Conservation (phyloP, 2,113 vertebrate species). For the Rhagologus leucostigma region DNA sequence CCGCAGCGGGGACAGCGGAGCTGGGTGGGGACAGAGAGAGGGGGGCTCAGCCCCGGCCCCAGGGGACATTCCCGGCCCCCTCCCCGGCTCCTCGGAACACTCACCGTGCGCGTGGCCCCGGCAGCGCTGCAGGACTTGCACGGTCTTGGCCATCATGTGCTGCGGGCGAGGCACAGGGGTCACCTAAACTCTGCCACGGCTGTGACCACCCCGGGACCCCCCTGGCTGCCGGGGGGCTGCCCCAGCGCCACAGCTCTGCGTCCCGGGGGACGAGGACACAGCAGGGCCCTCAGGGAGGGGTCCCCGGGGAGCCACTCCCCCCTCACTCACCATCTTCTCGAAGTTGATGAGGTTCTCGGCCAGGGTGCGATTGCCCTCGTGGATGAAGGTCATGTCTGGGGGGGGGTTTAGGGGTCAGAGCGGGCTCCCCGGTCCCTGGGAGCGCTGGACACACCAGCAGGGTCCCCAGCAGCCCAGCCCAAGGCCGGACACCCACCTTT, state of each 20-base stretch:
- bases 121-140: slow-evolving; percentile 83
- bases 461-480: background rate
- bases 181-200: background rate
- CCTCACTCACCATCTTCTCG: slow-evolving; percentile 90
- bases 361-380: slow-evolving; percentile 88
- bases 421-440: no score
- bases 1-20: slow-evolving; percentile 86
- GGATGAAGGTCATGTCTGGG: slow-evolving; percentile 94
- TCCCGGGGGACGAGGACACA: background rate
- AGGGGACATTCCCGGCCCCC: fast-evolving
- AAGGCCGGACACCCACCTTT: slow-evolving; percentile 77
- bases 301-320: fast-evolving
- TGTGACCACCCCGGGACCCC: no score
- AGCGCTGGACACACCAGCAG: background rate
- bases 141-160: slow-evolving; percentile 90
- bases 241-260: background rate
- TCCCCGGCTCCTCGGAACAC: background rate
- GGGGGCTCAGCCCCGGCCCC: background rate
- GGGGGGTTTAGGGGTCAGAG: background rate
- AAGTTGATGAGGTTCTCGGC: slow-evolving; percentile 92
- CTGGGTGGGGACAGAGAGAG: slow-evolving; percentile 54
- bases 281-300: no score
- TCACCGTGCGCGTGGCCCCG: slow-evolving; percentile 82
- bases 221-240: background rate
- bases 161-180: slow-evolving; percentile 15